Evolutionary conservation across 1,140 invertebrate genomes (phyloP), one percentile per base, ranked within the genome.

Genomic region (Nixonia krombeini): DNA sequence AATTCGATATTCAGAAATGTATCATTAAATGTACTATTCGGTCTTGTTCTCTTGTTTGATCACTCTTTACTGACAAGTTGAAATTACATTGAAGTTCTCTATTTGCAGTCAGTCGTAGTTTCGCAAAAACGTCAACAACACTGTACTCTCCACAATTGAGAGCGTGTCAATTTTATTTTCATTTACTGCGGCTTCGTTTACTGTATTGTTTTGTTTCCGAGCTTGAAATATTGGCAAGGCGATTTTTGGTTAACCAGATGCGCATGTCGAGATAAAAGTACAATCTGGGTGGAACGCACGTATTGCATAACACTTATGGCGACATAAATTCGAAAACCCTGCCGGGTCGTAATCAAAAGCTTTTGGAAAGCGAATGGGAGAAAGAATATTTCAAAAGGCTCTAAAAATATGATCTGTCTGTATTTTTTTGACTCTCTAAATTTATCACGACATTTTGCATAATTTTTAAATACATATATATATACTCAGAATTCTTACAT

Each of bases 301-400:
- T 52, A 52, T 52, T 52, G 49, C 41, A 17, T 29, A 18, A 31
- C 50, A 53, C 40, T 44, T 53, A 42, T 23, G 25, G 40, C 17
- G 28, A 23, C 18, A 53, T 53, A 53, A 53, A 44, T 53, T 53
- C 26, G 26, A 42, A 52, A 50, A 38, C 6, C 49, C 16, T 29
- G n/a, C 41, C 35, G 23, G 16, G 13, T 1, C 15, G 15, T 16
- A 40, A 40, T 40, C 37, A 18, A 17, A 40, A 40, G 37, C 37
- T 40, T 40, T 40, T 21, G 37, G 37, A 40, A 16, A n/a, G 31
- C 31, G n/a, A 33, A n/a, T n/a, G 10, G 12, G 13, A 33, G 31
- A 33, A 33, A n/a, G n/a, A n/a, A n/a, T n/a, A n/a, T 16, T 16
- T 40, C 37, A 40, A 40, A 40, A 16, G 8, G 15, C 18, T 40